Base-by-base conservation (phyloP, 2,888 invertebrate genomes). In the Platycheirus albimanus region DNA sequence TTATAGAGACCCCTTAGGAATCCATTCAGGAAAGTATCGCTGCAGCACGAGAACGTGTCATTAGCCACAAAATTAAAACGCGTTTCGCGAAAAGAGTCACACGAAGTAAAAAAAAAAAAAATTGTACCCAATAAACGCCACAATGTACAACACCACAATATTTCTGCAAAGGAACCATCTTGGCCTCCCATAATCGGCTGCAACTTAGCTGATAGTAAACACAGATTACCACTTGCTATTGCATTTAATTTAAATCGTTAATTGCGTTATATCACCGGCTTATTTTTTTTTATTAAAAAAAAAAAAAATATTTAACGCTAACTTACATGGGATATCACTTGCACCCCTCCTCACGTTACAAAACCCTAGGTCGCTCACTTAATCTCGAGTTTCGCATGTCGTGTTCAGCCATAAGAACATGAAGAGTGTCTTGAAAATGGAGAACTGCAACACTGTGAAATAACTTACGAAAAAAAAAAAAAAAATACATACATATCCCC, bases 311-410 rank as follows among this genome's bases (percentile, higher is more conserved):
- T n/a, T 45, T 30, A 45, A 41, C 17, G 49, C 56, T 51, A 56
- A 76, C 56, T 13, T 51, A 64, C 61, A 49, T 45, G 24, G 28
- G 71, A 58, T 72, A 72, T 74, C 36, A 36, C 36, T 67, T 45
- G 72, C 45, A 30, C 58, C 72, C 71, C 78, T 51, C 71, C 78
- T 51, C 49, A 61, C 45, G 38, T 38, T 24, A 43, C 28, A 43
- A 63, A 24, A 47, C 63, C 49, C 58, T 36, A 30, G 45, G 76
- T 70, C 75, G 70, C 70, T 76, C 81, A 71, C 61, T 77, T 77
- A 77, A 77, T 71, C 81, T 81, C 77, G 58, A 61, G 71, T 81
- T 81, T 81, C 81, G 81, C 81, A 81, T 81, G 81, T 81, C 81
- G 81, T 81, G 81, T 77, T 77, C 81, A 81, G 54, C 77, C 71